Percentiles rank a stretch among this genome's conserved stretches.
Conservation (phyloP, 2,888 invertebrate species). For the Drosophila helvetica region DNA sequence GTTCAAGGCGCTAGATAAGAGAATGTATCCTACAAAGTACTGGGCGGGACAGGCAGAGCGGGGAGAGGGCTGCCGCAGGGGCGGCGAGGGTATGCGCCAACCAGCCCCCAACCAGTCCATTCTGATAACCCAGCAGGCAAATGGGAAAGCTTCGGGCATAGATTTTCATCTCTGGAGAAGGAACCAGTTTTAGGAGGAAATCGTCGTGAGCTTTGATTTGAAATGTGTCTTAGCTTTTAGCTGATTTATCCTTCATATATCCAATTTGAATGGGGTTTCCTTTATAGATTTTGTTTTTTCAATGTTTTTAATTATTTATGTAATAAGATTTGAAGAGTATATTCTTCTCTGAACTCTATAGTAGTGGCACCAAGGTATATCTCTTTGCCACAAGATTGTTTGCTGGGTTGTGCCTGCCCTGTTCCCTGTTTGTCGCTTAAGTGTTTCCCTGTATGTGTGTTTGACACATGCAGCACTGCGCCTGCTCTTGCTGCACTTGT, state of each 20-base stretch:
- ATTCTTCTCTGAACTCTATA: too few species aligned
- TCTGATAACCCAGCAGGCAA: conserved; percentile 42
- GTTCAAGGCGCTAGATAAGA: conserved; percentile 83
- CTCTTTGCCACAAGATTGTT: conserved; percentile 8
- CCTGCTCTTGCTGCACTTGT: conserved; percentile 67
- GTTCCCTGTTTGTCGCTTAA: conserved; percentile 33
- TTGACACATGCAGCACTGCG: conserved; percentile 53
- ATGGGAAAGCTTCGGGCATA: neutral
- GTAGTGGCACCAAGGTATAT: neutral
- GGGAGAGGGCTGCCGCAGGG: neutral
- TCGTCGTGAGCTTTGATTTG: too few species aligned
- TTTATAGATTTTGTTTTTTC: neutral
- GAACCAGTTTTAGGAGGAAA: too few species aligned
- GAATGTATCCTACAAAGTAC: conserved; percentile 56
- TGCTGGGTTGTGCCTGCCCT: conserved; percentile 43
- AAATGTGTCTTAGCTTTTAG: neutral
- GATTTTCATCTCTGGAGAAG: neutral
- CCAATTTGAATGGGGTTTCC: neutral
- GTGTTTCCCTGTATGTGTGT: conserved; percentile 34
- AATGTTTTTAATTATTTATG: too few species aligned
- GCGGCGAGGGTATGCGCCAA: conserved; percentile 28
- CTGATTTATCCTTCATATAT: neutral
- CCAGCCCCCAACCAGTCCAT: conserved; percentile 16
- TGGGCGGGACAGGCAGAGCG: conserved; percentile 29
- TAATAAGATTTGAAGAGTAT: too few species aligned